phyloP scores from a whole-genome alignment of 2,888 invertebrate genomes.

The Kuschelorhynchus macadamiae region DNA sequence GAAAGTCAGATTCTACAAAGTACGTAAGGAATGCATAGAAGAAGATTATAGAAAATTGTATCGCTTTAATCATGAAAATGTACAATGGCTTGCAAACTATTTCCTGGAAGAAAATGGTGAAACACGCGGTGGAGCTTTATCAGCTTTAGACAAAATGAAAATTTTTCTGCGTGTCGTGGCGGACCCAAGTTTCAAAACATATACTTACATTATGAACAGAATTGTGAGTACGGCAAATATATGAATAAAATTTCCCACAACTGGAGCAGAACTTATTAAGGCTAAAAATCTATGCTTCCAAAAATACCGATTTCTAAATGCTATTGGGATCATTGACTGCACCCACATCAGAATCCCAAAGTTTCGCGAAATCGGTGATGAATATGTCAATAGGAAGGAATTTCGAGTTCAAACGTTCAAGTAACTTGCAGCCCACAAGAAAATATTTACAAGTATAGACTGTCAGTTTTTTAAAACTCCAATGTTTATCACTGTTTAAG shows the following conservation, averaged over 20 bases:
- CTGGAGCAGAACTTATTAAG: conserved; percentile 11
- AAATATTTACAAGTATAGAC: conserved; percentile 45
- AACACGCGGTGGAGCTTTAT: conserved; percentile 20
- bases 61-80: conserved; percentile 33
- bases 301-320: no score
- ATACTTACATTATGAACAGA: neutral
- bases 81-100: no score
- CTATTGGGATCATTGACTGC: no score
- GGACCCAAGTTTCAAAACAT: conserved; percentile 1
- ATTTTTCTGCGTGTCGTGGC: no score
- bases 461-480: conserved; percentile 39
- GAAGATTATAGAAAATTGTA: conserved; percentile 34
- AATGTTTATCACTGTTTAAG: neutral
- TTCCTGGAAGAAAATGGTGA: conserved; percentile 21
- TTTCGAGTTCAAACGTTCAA: conserved; percentile 4
- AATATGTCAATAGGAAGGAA: no score
- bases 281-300: no score
- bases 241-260: conserved; percentile 15
- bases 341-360: no score
- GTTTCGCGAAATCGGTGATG: no score
- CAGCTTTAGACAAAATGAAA: conserved; percentile 10
- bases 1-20: no score
- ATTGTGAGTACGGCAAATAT: conserved; percentile 1
- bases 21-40: no score
- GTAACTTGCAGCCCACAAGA: conserved; percentile 22